Evolutionary conservation across 2,113 vertebrate species (phyloP).

Genomic region (Cheirogaleus medius): DNA sequence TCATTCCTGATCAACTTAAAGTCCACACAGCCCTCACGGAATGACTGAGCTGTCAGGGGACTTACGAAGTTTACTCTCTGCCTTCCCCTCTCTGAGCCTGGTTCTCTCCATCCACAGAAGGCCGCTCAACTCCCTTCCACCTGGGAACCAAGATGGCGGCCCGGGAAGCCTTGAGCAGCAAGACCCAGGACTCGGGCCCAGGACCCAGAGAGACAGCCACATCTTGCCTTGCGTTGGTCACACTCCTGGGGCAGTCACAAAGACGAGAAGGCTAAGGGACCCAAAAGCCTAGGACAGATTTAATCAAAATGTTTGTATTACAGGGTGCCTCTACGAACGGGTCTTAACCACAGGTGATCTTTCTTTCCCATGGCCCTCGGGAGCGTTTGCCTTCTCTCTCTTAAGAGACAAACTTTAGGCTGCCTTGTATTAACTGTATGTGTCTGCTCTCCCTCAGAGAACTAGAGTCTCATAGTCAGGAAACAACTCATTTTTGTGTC

Average conservation of each 20-base stretch:
- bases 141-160: background rate
- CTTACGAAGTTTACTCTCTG: background rate
- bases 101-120: background rate
- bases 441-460: background rate
- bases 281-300: background rate
- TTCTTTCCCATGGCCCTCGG: background rate
- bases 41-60: background rate
- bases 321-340: background rate
- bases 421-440: background rate
- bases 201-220: too few species aligned
- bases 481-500: background rate
- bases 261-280: background rate
- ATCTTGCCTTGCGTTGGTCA: background rate
- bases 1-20: background rate
- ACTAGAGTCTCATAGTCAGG: background rate
- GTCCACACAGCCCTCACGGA: background rate
- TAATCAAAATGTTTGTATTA: background rate
- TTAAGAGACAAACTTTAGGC: background rate
- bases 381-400: background rate
- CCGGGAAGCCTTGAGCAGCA: background rate
- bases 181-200: fast-evolving
- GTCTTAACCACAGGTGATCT: background rate
- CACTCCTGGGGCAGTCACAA: background rate
- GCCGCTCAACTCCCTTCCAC: background rate
- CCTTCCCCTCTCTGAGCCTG: background rate